phyloP scores from a whole-genome alignment of 2,797 vertebrate species.

The Sebastes diploproa region DNA sequence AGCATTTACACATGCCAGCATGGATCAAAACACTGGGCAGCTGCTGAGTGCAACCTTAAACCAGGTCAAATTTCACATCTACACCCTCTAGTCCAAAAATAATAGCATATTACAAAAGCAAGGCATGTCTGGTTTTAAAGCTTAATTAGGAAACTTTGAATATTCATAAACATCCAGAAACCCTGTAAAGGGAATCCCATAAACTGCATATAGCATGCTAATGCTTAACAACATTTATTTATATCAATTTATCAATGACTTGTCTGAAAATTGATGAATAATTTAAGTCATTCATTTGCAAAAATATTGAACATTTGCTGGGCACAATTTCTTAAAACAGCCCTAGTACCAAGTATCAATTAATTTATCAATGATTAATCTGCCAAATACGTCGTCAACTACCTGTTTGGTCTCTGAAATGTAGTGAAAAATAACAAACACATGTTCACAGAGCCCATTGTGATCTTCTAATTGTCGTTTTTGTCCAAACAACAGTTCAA shows the following conservation, averaged over 20 bases:
- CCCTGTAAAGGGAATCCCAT: too few relatives aligned
- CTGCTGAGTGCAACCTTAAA: slow-evolving; percentile 35
- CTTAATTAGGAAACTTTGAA: not conserved
- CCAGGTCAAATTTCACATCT: slow-evolving; percentile 11
- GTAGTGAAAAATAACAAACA: not conserved
- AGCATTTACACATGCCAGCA: slow-evolving; percentile 11
- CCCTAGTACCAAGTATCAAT: not conserved
- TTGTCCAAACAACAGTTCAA: not conserved
- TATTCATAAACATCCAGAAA: not conserved
- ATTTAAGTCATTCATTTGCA: not conserved
- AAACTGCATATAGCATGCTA: not conserved
- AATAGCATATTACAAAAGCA: not conserved
- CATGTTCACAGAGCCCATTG: not conserved
- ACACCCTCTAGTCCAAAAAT: not conserved
- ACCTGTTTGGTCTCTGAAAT: not conserved
- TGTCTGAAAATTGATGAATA: not conserved
- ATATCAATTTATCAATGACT: not conserved
- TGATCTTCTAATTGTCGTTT: not conserved
- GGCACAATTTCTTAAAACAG: too few relatives aligned
- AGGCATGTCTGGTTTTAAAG: not conserved
- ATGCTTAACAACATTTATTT: not conserved
- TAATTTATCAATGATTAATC: not conserved
- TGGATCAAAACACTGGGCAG: slow-evolving; percentile 37
- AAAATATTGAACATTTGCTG: not conserved
- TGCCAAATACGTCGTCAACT: not conserved